Conservation (phyloP, 23 tunicate species). For the Halocynthia roretzi region DNA sequence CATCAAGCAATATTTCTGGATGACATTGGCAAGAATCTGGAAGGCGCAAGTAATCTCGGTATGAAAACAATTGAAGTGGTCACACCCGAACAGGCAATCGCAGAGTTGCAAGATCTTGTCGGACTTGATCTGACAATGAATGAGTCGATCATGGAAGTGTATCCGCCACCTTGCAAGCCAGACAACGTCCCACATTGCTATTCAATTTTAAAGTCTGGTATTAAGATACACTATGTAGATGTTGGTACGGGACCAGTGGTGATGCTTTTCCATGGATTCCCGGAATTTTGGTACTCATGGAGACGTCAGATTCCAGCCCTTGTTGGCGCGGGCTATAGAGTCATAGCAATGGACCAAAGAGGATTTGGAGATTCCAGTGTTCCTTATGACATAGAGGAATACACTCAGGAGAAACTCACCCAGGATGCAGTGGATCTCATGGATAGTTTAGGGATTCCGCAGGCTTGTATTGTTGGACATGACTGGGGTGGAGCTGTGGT, state of each 20-base stretch:
- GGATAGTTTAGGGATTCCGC: conserved; percentile 49
- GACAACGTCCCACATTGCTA: conserved; percentile 37
- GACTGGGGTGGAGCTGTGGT: conserved; percentile 94
- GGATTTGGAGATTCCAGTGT: conserved; percentile 77
- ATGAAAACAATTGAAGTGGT: conserved; percentile 47
- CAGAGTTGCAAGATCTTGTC: conserved; percentile 37
- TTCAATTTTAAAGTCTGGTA: conserved; percentile 21
- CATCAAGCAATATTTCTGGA: conserved; percentile 54
- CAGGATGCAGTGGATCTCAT: conserved; percentile 54
- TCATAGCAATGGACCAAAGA: conserved; percentile 70
- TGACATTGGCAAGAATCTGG: conserved; percentile 74
- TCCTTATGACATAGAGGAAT: conserved; percentile 40
- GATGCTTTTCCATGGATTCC: conserved; percentile 79
- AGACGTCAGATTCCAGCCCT: conserved; percentile 80
- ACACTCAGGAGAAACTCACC: conserved; percentile 46
- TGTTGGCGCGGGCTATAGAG: conserved; percentile 75
- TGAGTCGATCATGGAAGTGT: not conserved
- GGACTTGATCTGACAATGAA: conserved; percentile 15
- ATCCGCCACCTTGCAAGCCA: conserved; percentile 56
- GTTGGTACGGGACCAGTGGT: conserved; percentile 67
- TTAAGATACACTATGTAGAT: conserved; percentile 69
- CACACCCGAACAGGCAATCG: conserved; percentile 36
- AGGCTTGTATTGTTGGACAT: conserved; percentile 80
- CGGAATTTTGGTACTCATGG: conserved; percentile 85
- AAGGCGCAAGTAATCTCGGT: conserved; percentile 54